phyloP scores from a whole-genome alignment of 2,888 invertebrate species.

The Microlaimidae sp. region DNA sequence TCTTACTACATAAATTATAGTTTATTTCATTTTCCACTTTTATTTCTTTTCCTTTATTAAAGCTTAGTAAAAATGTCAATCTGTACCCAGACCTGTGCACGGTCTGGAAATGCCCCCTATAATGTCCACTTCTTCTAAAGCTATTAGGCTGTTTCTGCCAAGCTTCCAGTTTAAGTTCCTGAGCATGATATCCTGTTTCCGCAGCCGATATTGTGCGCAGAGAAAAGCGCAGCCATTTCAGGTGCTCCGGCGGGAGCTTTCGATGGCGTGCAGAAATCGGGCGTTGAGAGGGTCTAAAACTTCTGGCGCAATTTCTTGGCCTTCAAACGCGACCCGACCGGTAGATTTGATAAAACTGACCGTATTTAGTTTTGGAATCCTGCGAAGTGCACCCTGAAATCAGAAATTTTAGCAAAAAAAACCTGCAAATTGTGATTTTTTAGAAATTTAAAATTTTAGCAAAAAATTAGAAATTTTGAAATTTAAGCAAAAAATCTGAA shows the following conservation, averaged over 20 bases:
- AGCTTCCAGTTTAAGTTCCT: neutral
- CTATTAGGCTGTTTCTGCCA: neutral
- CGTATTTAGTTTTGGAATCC: constrained; percentile 17
- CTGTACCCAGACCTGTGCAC: too few relatives aligned
- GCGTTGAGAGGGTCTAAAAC: constrained; percentile 22
- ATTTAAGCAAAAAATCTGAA: too few relatives aligned
- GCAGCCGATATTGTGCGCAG: neutral
- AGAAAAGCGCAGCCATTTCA: constrained; percentile 2
- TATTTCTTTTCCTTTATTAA: too few relatives aligned
- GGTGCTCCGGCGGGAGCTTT: neutral
- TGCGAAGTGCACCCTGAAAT: constrained; percentile 21
- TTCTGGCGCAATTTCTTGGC: constrained; percentile 21
- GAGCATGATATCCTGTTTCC: neutral
- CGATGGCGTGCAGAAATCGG: neutral
- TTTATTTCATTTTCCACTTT: too few relatives aligned
- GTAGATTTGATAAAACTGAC: constrained; percentile 16
- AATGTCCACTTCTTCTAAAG: neutral
- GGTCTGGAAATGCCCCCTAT: too few relatives aligned
- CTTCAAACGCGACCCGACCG: constrained; percentile 16
- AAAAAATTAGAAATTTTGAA: too few relatives aligned
- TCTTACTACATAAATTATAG: too few relatives aligned
- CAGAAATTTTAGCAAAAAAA: too few relatives aligned
- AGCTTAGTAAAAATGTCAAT: too few relatives aligned
- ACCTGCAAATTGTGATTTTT: too few relatives aligned
- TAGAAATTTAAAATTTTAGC: too few relatives aligned